These are phyloP conservation scores for Falco concolor DNA, from an alignment of 2,797 vertebrate species.

Conservation along the genomic window DNA sequence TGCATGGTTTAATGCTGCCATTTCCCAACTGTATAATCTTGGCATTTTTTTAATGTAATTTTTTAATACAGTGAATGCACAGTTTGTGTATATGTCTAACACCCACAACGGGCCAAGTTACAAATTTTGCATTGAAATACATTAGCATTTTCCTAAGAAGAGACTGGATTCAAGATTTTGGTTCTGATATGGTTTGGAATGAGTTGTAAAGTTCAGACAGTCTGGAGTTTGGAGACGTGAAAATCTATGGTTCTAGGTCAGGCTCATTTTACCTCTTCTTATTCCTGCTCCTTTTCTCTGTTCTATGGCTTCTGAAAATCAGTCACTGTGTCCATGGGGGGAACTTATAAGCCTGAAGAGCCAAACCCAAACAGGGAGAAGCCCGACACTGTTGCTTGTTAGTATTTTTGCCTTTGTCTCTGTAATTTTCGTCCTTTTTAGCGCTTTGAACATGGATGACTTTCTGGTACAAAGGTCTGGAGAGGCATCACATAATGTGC, in stretches of 20 bases:
- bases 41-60: not conserved
- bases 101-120: not conserved
- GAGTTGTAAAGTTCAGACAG: not conserved
- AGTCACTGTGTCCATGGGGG: no score
- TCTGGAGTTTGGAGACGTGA: not conserved
- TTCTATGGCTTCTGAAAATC: not conserved
- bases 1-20: not conserved
- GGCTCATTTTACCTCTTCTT: not conserved
- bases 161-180: not conserved
- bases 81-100: not conserved
- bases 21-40: not conserved
- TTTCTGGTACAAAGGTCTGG: not conserved
- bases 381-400: not conserved
- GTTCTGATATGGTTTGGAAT: not conserved
- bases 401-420: not conserved
- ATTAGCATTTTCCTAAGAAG: not conserved
- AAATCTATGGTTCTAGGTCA: not conserved
- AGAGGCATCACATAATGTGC: not conserved
- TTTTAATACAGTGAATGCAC: not conserved
- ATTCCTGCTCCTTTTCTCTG: not conserved
- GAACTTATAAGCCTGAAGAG: not conserved
- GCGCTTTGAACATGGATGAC: rapidly evolving
- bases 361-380: not conserved
- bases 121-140: not conserved
- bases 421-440: not conserved